Percentiles rank a stretch among this genome's conserved stretches.
Conservation (phyloP, 2,113 vertebrate species). For the Notarius quadriscutis region DNA sequence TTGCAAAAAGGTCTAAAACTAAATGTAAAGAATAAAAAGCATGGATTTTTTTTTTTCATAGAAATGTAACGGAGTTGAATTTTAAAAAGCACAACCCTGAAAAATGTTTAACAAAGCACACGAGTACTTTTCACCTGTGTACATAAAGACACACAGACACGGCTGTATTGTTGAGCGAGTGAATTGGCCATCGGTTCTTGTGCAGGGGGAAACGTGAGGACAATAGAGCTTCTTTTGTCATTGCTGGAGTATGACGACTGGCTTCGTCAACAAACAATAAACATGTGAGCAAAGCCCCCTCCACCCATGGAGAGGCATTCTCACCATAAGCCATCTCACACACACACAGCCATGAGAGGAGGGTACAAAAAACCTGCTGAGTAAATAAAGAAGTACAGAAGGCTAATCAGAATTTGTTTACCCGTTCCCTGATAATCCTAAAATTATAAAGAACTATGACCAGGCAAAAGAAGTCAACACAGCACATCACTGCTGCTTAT, state of each 20-base stretch:
- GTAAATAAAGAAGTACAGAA: slow-evolving; percentile 20
- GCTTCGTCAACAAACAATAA: slow-evolving; percentile 65
- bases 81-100: neutral
- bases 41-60: neutral
- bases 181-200: slow-evolving; percentile 77
- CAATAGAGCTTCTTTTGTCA: slow-evolving; percentile 73
- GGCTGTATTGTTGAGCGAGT: slow-evolving; percentile 76
- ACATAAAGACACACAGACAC: slow-evolving; percentile 70
- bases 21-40: neutral
- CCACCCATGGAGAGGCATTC: slow-evolving; percentile 37
- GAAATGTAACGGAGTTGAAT: neutral
- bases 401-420: neutral
- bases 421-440: slow-evolving; percentile 12
- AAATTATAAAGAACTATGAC: slow-evolving; percentile 37
- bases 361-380: neutral
- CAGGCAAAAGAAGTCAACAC: slow-evolving; percentile 29
- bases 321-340: slow-evolving; percentile 37
- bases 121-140: neutral
- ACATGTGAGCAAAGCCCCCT: slow-evolving; percentile 34
- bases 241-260: slow-evolving; percentile 80
- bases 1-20: neutral
- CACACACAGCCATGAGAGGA: slow-evolving; percentile 14
- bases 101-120: slow-evolving; percentile 1
- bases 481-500: slow-evolving; percentile 34
- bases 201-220: slow-evolving; percentile 73